Base-by-base conservation (phyloP, 2,113 vertebrate genomes). In the Labeo rohita region DNA sequence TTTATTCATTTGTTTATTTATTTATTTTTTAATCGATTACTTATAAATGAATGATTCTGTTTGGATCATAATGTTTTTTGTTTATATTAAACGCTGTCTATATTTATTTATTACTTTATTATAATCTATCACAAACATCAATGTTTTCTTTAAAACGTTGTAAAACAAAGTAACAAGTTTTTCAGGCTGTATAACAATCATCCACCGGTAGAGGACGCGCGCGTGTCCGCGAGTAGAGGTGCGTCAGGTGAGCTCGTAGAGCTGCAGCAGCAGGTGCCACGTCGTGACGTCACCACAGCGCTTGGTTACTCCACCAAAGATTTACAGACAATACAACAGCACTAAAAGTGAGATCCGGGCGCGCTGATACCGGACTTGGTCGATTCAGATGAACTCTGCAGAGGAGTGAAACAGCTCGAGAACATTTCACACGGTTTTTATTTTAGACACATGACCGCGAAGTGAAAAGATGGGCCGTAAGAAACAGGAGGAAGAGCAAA, bases 401-500 rank as follows among this genome's bases (percentile, higher is more conserved):
- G 28, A 16, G 66, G 34, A 70, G 9, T 73, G 70, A 73, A 73
- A n/a, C 39, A 21, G 3, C 54, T 59, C 18, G 0, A 79, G 10
- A 5, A 63, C 56, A 45, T 2, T 76, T n/a, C 18, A 61, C 10
- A 23, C 16, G 6, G 13, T 23, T 47, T 0, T 13, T 47, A 1
- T 45, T 65, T 23, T 13, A 45, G 36, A 75, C 54, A 83, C 47
- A 74, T 63, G 52, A 66, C 21, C 43, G 63, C 3, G 3, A 45
- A 81, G 52, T 3, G 47, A 66, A n/a, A 77, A 86, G 45, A 95
- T 95, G 94, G 92, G 93, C 6, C 90, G 88, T 88, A 89, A 89
- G 3, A 93, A 81, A 63, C 34, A 90, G 36, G 89, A 93, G 50
- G 81, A 73, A 18, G 85, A 85, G 2, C 8, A 91, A 47, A 90